These are phyloP conservation scores for Lepidocyrtoides sp. DNA, from an alignment of 2,888 invertebrate genomes.

Conservation along the genomic window DNA sequence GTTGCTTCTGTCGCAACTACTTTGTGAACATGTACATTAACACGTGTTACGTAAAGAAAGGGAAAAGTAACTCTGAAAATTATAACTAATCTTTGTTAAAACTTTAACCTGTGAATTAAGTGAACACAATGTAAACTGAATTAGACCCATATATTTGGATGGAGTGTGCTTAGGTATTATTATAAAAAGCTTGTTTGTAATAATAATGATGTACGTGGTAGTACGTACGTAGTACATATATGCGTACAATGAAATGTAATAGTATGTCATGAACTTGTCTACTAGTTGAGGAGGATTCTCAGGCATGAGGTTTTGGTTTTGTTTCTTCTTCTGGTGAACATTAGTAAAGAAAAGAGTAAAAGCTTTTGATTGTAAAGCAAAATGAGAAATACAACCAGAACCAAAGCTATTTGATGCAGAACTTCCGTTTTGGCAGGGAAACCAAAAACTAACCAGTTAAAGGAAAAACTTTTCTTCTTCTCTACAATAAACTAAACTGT, in stretches of 20 bases:
- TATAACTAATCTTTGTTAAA: constrained; percentile 62
- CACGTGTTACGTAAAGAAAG: not conserved
- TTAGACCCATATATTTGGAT: too few relatives aligned
- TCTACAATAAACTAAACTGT: not conserved
- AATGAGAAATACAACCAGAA: constrained; percentile 2
- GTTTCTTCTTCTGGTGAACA: not conserved
- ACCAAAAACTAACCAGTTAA: constrained; percentile 57
- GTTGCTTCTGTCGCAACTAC: not conserved
- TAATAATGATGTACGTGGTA: too few relatives aligned
- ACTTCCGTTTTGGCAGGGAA: constrained; percentile 71
- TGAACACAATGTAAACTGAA: constrained; percentile 37
- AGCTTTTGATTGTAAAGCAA: constrained; percentile 19
- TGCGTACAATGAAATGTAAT: not conserved
- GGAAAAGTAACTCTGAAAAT: not conserved
- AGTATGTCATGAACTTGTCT: constrained; percentile 30
- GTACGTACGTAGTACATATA: not conserved
- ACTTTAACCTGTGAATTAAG: constrained; percentile 28
- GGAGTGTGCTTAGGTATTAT: too few relatives aligned
- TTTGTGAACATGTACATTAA: not conserved
- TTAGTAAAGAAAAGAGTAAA: constrained; percentile 3
- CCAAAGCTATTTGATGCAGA: constrained; percentile 56
- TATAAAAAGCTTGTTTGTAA: too few relatives aligned
- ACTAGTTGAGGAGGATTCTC: not conserved
- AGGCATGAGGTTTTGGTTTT: constrained; percentile 41
- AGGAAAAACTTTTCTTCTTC: constrained; percentile 43